Evolutionary conservation across 2,888 invertebrate genomes (phyloP), one percentile per base, ranked within the genome.

Genomic region (Lithophane leautieri): DNA sequence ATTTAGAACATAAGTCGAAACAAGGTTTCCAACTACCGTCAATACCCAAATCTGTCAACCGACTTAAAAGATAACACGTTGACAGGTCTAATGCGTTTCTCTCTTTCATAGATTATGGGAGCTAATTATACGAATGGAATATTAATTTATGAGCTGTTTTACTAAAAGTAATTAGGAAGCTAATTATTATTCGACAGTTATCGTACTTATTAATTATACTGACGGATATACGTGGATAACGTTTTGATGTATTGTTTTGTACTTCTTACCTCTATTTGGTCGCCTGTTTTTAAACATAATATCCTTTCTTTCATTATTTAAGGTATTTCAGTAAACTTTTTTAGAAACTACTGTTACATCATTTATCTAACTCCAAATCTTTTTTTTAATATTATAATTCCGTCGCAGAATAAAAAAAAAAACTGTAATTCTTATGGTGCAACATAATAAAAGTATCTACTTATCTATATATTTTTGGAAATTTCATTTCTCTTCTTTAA

Each of bases 91-190:
- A 82, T 70, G 70, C 67, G 71, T 76, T 72, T 81, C 74, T 65
- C 50, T 70, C 52, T 71, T 67, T 78, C 42, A 44, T 50, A 76
- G 85, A 83, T 82, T 77, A 68, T n/a, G 47, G 47, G n/a, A 82
- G 70, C 73, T 83, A 85, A 85, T 83, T 78, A 83, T 83, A 73
- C 73, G 68, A 68, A 82, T 82, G 63, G 83, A 82, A 85, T 85
- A 83, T 62, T 78, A 83, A 83, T 78, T 78, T 85, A 65, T 78
- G 83, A 69, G 58, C 63, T 83, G 60, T 75, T 72, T 83, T 74
- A 85, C 63, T 74, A 74, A 60, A 72, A 78, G 61, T 78, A 85
- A 83, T 85, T 78, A 78, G 83, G 83, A 70, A 81, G 68, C 78
- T 78, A 44, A 82, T 83, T 83, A 83, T 78, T 70, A 83, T 83